Conservation (phyloP, 1,140 invertebrate species). For the Papilio xuthus region DNA sequence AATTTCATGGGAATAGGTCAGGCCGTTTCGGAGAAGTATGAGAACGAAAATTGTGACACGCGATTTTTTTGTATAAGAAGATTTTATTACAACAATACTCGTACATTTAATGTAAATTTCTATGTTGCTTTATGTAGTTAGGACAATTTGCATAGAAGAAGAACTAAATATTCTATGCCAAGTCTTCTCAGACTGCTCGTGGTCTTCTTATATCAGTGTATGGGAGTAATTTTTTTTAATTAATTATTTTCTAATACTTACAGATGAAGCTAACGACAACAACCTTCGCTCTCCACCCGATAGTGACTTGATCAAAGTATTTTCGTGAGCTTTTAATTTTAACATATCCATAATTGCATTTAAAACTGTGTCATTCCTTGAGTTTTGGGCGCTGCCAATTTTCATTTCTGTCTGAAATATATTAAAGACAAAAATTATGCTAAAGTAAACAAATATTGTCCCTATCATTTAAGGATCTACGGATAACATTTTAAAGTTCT, state of each 20-base stretch:
- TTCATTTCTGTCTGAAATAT: slow-evolving; percentile 76
- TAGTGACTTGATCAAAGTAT: slow-evolving; percentile 54
- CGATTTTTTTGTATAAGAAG: no score
- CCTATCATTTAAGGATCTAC: background rate
- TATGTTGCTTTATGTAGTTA: background rate
- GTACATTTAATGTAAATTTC: background rate
- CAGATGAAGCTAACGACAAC: slow-evolving; percentile 66
- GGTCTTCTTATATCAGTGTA: no score
- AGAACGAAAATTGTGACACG: no score
- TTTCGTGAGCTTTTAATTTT: slow-evolving; percentile 53
- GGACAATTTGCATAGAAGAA: no score
- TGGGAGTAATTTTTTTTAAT: no score
- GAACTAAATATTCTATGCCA: no score
- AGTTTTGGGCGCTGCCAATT: slow-evolving; percentile 61
- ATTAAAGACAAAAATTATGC: background rate
- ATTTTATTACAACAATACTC: no score
- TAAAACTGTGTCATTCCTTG: slow-evolving; percentile 47
- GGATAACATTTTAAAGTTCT: slow-evolving; percentile 28
- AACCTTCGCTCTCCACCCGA: slow-evolving; percentile 70
- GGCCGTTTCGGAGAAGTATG: no score
- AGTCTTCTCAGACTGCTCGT: no score
- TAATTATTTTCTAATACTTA: slow-evolving; percentile 46
- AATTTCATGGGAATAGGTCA: no score
- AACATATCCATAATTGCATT: slow-evolving; percentile 56
- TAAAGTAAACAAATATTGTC: background rate